These are phyloP conservation scores for Kryptolebias marmoratus DNA, from an alignment of 2,113 vertebrate genomes.

Conservation along the genomic window DNA sequence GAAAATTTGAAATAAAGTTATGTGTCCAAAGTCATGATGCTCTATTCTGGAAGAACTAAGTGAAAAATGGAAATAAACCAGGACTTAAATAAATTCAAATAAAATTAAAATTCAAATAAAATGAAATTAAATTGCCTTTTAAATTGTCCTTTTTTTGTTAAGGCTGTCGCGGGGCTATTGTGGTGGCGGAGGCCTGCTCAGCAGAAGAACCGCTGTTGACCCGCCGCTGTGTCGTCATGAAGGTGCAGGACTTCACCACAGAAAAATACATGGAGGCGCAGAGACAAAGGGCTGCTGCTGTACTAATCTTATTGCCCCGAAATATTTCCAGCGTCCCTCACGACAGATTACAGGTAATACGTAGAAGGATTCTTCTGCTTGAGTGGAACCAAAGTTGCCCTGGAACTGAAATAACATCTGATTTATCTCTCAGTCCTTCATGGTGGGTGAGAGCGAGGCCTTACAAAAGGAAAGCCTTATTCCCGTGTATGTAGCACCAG, in stretches of 20 bases:
- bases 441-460: conserved; percentile 74
- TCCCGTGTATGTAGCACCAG: conserved; percentile 79
- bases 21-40: too few relatives aligned
- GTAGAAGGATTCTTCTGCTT: neutral
- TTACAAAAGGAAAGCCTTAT: conserved; percentile 73
- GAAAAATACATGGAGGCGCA: conserved; percentile 71
- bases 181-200: conserved; percentile 79
- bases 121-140: neutral
- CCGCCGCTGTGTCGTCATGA: conserved; percentile 81
- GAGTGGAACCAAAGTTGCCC: neutral
- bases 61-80: too few relatives aligned
- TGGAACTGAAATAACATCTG: too few relatives aligned
- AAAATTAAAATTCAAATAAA: too few relatives aligned
- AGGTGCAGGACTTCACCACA: conserved; percentile 76
- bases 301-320: conserved; percentile 77
- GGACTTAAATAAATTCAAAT: too few relatives aligned
- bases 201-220: conserved; percentile 73
- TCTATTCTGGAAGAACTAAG: too few relatives aligned
- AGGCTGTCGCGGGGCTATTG: conserved; percentile 81
- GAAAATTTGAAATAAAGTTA: neutral
- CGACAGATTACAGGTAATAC: conserved; percentile 69
- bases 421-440: conserved; percentile 74
- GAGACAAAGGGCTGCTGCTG: conserved; percentile 79
- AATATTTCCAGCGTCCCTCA: conserved; percentile 68
- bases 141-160: neutral